phyloP scores from a whole-genome alignment of 1,140 invertebrate genomes.

The Trachymyrmex cornetzi region DNA sequence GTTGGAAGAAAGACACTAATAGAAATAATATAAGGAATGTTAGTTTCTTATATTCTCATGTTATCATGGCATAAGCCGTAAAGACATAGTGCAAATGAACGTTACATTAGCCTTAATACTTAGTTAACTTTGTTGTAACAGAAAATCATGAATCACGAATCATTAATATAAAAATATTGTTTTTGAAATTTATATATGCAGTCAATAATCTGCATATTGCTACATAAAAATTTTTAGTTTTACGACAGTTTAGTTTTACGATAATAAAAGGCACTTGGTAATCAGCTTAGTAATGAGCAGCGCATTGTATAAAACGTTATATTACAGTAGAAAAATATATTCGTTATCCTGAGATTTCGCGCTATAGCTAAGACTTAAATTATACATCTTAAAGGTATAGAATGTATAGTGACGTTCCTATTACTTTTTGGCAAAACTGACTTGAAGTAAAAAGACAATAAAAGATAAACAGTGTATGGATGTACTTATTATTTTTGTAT shows the following conservation, averaged over 20 bases:
- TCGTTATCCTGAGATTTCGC: slow-evolving; percentile 31
- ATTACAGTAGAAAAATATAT: slow-evolving; percentile 36
- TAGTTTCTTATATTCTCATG: slow-evolving; percentile 11
- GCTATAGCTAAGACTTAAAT: slow-evolving; percentile 36
- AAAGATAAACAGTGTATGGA: slow-evolving; percentile 7
- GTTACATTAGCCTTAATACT: slow-evolving; percentile 8
- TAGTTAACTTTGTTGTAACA: slow-evolving; percentile 1
- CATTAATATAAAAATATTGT: background rate
- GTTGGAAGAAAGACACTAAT: background rate
- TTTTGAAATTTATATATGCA: background rate
- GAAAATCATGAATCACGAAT: slow-evolving; percentile 12
- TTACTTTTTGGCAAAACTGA: slow-evolving; percentile 42
- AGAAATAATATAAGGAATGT: slow-evolving; percentile 19
- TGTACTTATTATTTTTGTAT: slow-evolving; percentile 30
- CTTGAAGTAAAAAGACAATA: slow-evolving; percentile 31
- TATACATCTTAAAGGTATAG: slow-evolving; percentile 24
- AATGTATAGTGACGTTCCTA: background rate
- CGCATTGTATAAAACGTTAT: slow-evolving; percentile 36
- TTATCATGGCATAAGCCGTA: background rate
- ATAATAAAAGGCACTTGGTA: background rate
- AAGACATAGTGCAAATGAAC: background rate
- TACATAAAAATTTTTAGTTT: slow-evolving; percentile 2
- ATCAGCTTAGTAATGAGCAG: slow-evolving; percentile 35
- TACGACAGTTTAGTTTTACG: too few species aligned
- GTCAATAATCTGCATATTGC: background rate